Conservation (phyloP, 2,113 vertebrate species). For the Poicephalus meyeri region DNA sequence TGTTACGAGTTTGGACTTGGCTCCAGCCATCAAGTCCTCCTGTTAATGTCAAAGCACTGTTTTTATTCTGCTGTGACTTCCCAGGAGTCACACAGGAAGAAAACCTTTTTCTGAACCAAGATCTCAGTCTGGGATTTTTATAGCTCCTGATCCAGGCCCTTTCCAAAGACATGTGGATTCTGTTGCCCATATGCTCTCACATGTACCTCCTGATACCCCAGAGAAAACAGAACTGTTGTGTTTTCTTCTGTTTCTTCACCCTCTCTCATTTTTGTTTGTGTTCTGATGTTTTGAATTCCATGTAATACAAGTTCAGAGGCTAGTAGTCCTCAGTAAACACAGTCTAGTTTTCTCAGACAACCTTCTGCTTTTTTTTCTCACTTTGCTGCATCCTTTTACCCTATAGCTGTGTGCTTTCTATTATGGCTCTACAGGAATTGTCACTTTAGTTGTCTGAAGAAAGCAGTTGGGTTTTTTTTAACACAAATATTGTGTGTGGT, state of each 20-base stretch:
- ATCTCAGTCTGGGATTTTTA: not conserved
- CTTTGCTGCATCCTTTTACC: not conserved
- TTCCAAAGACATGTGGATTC: not conserved
- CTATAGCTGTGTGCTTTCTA: rapidly evolving
- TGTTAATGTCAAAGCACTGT: rapidly evolving
- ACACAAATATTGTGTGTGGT: not conserved
- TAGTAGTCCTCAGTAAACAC: not conserved
- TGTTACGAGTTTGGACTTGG: not conserved
- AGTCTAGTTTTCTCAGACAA: not conserved
- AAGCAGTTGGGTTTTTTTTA: not conserved
- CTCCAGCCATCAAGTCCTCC: not conserved
- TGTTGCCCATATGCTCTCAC: not conserved
- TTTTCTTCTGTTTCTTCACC: not conserved
- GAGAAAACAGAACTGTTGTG: not conserved
- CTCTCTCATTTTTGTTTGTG: not conserved
- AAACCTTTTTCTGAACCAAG: not conserved
- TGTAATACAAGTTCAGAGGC: not conserved
- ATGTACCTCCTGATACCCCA: not conserved
- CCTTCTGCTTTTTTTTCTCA: not conserved
- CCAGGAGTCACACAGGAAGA: not conserved
- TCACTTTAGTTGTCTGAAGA: not conserved
- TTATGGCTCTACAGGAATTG: not conserved
- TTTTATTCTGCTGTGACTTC: not conserved
- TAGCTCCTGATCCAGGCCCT: not conserved
- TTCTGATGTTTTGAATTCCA: not conserved